Evolutionary conservation across 2,888 invertebrate genomes (phyloP), one percentile per base, ranked within the genome.

Genomic region (Drosophila sordidapex): DNA sequence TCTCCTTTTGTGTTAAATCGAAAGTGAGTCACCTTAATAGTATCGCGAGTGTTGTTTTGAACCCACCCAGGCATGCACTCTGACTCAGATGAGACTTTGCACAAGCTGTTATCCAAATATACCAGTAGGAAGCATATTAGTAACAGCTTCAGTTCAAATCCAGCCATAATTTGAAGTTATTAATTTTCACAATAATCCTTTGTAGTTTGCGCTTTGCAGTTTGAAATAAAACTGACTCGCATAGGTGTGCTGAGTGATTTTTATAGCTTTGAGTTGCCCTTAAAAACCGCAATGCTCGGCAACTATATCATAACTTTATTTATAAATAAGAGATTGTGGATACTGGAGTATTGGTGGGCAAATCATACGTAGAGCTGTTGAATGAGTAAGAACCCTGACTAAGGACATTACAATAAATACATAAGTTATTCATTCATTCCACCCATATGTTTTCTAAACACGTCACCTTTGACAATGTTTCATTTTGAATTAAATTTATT

Each of bases 201-300:
- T 18, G 38, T n/a, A 49, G 43, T 51, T 40, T 4, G 5, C 29
- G 21, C n/a, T 25, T 25, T n/a, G 10, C 43, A 58, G n/a, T 48
- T 51, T n/a, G 18, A 21, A 51, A 11, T 29, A 18, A 15, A 48
- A 76, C 76, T 79, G 49, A 75, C 40, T 46, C 25, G 35, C 5
- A 35, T 15, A 8, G 8, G 7, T 8, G 5, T 0, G 4, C 11
- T 1, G 1, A 7, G 8, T 35, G 18, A 11, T 38, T 48, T 64
- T 53, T 60, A 57, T 63, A 60, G 36, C 21, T 29, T 21, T n/a
- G 0, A n/a, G 7, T 33, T 53, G 40, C 36, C 18, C 25, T 40
- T 18, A 18, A 2, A 21, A 5, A 52, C 79, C 79, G 31, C 79
- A 58, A 29, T 54, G 38, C 18, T 33, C n/a, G 1, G 27, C 35